Evolutionary conservation across 2,797 vertebrate genomes (phyloP), one percentile per base, ranked within the genome.

Genomic region (Neoniphon sammara): DNA sequence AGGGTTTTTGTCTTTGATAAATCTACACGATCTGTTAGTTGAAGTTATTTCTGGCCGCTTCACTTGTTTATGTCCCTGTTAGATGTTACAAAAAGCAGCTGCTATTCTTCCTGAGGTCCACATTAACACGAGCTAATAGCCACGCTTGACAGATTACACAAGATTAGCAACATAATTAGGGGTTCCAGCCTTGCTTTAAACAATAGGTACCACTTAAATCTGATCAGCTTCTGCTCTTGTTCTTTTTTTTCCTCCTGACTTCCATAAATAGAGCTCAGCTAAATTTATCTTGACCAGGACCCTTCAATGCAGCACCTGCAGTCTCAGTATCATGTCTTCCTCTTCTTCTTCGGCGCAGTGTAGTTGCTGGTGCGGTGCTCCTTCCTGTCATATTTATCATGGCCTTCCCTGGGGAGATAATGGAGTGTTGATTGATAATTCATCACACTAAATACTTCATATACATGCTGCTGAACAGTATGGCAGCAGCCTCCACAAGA

Each of bases 321-420:
- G 52, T 39, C 61, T 82, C 65, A 52, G 65, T 66, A 78, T 94
- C 89, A 93, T 54, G 85, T 89, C 89, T 91, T 91, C 82, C 74
- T 93, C 85, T 89, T 94, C 90, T 92, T 95, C 82, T 80, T 89
- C 15, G 93, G 94, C 23, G 92, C 92, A 17, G 72, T 88, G 89
- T 97, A 99, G 81, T 85, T 91, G 36, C 93, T 92, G 23, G 95
- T 96, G 78, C 75, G 93, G 85, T 99, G 98, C 73, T 98, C 97
- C 89, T 93, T 96, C 87, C 95, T 92, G 71, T 98, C 97, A 91
- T 95, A 96, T 88, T 96, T 94, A 91, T 97, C 95, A 72, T 99
- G 98, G 84, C 96, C 96, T 92, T 98, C 97, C 93, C 98, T 99
- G 89, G 59, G 80, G 86, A 84, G 23, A 80, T 66, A 88, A 92